Evolutionary conservation across 1,140 invertebrate genomes (phyloP), one percentile per base, ranked within the genome.

Genomic region (Panagrolaimus sp.): DNA sequence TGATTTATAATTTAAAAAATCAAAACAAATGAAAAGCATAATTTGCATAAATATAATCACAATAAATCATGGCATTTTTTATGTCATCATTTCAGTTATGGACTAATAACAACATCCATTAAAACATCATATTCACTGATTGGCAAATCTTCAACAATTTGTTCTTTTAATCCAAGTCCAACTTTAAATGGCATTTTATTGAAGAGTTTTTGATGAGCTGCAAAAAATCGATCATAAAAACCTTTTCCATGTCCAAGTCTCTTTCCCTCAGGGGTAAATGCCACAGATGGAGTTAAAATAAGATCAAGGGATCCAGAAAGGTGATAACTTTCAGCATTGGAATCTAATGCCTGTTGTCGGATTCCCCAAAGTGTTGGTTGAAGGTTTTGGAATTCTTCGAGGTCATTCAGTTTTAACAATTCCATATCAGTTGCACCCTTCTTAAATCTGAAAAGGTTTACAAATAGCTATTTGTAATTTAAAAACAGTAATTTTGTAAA

Each of bases 181-280:
- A 65, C 38, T n/a, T 17, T 62, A 14, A 7, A 10, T n/a, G 71
- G 71, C 69, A 38, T 43, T 55, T 38, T 69, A 15, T 32, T 45
- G 14, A 71, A 71, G 4, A 14, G 12, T 24, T 65, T n/a, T 26
- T 45, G 14, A 46, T 71, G 71, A 24, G 67, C 71, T n/a, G 8
- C 26, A 8, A 71, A 43, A 44, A 71, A 71, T 3, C 62, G 58
- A 43, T 71, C 71, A 32, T 71, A 71, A 26, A 46, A 71, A n/a
- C 68, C 71, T 47, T 58, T 69, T 63, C 71, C 71, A 62, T 71
- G 71, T 6, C 71, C 71, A 15, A 62, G 65, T 5, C 71, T 55
- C 4, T 46, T 32, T 7, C 71, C 69, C 9, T 4, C 32, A 3
- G 9, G 2, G 5, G 71, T 71, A 46, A 71, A 71, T 44, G 71